Evolutionary conservation across 2,113 vertebrate genomes (phyloP), one percentile per base, ranked within the genome.

Genomic region (Syngnathus floridae): DNA sequence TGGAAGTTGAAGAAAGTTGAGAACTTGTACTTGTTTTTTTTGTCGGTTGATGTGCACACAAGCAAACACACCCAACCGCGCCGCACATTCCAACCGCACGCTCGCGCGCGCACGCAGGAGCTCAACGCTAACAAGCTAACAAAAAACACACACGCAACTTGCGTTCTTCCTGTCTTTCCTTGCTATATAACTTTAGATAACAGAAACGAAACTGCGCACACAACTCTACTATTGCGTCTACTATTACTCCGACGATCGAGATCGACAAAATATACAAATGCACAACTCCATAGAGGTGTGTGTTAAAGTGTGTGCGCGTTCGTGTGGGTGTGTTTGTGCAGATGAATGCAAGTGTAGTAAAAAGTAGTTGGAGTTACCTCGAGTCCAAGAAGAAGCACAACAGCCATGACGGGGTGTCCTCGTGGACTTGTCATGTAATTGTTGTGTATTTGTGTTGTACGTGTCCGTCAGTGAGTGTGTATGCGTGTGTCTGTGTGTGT

Each of bases 11-110:
- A 55, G 5, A 55, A 35, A 35, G 26, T 56, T 35, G 54, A 35
- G 26, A 16, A 55, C 52, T 55, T 12, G 49, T 52, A 52, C 21
- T 52, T 55, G 5, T 5, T 56, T 31, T 2, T 31, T 56, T 31
- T 16, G 5, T 56, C 12, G 54, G 13, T 35, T 35, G 54, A 35
- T 12, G 54, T 56, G 26, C 54, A 17, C 1, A 14, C 58, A 41
- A 61, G 37, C 21, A 22, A 61, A 61, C 59, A 61, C 59, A 61
- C 59, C 59, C 59, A 61, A 61, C 12, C 40, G 22, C 59, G 43
- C 12, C 40, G 22, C 59, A 43, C 58, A 60, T 60, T 60, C 58
- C 58, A 41, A 41, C 37, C 58, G 7, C 59, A n/a, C 40, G 7
- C 54, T 14, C 54, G 6, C 22, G 22, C 36, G 6, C 17, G 37